Percentiles rank a stretch among this genome's conserved stretches.
These are phyloP conservation scores for Cavia porcellus DNA, from an alignment of 2,113 vertebrate species.

Conservation along the genomic window DNA sequence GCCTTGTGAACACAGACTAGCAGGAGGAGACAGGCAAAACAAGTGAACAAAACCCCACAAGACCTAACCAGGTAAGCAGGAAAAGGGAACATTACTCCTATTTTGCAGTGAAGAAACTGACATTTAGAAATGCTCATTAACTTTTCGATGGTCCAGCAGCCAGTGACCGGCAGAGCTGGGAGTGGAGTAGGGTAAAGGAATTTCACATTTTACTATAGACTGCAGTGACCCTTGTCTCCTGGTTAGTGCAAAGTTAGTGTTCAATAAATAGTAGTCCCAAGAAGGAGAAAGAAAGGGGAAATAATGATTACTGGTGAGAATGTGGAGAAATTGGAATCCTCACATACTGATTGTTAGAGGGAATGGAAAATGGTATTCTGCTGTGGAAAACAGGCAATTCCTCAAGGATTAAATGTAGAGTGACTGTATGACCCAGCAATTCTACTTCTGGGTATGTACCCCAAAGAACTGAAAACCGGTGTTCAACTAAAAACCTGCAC, in stretches of 20 bases:
- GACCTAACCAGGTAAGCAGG: background rate
- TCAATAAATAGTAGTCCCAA: background rate
- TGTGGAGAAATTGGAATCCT: background rate
- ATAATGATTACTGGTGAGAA: background rate
- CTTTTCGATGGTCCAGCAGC: background rate
- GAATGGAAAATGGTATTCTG: background rate
- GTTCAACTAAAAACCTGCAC: background rate
- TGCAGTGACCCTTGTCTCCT: background rate
- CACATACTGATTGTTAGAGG: background rate
- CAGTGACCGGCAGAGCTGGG: background rate
- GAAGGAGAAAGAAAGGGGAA: background rate
- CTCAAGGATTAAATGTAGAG: background rate
- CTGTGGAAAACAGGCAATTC: background rate
- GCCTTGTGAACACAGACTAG: background rate
- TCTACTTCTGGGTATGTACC: background rate
- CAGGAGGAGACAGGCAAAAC: background rate
- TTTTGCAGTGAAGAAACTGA: background rate
- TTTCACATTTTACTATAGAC: background rate
- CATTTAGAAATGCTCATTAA: background rate
- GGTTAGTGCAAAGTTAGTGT: fast-evolving
- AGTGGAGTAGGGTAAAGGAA: background rate
- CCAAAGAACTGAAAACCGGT: background rate
- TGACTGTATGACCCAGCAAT: background rate
- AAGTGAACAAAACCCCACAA: background rate
- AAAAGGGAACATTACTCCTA: no score